Conservation (phyloP, 2,888 invertebrate genomes). For the Leptinotarsa rubiginosa region DNA sequence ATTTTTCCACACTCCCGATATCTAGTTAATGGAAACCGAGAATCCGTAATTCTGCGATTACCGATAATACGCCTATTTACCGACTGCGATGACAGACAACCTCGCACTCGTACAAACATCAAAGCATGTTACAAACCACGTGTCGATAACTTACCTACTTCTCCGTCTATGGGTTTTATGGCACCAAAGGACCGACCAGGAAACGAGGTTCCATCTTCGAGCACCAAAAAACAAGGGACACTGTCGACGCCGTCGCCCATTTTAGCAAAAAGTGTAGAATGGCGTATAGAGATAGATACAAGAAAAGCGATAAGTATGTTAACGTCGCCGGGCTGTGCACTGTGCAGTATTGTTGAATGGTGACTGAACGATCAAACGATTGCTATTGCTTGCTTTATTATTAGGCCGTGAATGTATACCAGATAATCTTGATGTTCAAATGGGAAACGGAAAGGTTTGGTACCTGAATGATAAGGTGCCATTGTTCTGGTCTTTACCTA, state of each 20-base stretch:
- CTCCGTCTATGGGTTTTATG: slow-evolving; percentile 80
- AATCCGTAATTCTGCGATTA: neutral
- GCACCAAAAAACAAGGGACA: slow-evolving; percentile 71
- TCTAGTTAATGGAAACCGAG: no score
- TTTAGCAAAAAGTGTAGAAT: slow-evolving; percentile 21
- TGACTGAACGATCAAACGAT: slow-evolving; percentile 8
- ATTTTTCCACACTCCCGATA: no score
- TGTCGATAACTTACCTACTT: slow-evolving; percentile 82
- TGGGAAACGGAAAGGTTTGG: no score
- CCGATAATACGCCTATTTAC: neutral
- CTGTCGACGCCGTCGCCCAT: slow-evolving; percentile 34
- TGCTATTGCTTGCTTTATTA: slow-evolving; percentile 2
- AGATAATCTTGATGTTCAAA: neutral
- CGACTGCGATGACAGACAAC: no score
- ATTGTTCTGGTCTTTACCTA: no score
- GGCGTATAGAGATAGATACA: neutral
- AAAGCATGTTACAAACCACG: slow-evolving; percentile 42
- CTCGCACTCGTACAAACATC: neutral
- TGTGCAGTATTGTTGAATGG: neutral
- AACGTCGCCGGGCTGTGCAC: neutral
- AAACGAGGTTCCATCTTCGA: slow-evolving; percentile 85
- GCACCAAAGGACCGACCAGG: slow-evolving; percentile 89
- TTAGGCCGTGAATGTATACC: neutral
- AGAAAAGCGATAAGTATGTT: neutral
- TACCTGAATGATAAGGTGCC: no score